Conservation (phyloP, 2,113 vertebrate genomes). For the Ondatra zibethicus region DNA sequence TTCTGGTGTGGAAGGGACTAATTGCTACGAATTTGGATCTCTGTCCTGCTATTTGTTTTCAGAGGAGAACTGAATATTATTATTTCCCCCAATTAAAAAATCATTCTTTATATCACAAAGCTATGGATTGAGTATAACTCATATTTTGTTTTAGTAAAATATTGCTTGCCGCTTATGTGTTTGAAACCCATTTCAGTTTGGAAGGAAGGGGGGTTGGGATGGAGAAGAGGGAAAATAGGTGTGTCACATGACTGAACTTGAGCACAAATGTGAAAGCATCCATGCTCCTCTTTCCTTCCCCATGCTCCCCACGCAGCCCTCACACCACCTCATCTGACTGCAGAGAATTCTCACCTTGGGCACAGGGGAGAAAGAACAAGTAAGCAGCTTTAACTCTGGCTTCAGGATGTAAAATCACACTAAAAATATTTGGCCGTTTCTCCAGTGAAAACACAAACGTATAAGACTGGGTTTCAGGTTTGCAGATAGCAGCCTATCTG, state of each 20-base stretch:
- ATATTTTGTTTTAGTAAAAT: neutral
- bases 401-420: neutral
- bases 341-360: neutral
- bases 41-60: conserved; percentile 4
- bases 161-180: neutral
- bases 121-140: neutral
- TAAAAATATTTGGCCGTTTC: neutral
- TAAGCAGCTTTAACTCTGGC: neutral
- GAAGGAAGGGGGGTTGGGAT: neutral
- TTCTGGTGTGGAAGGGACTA: conserved; percentile 57
- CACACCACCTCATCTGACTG: neutral
- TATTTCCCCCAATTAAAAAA: neutral
- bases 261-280: neutral
- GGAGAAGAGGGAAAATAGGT: neutral
- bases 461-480: neutral
- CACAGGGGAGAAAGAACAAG: neutral
- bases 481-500: neutral
- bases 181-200: neutral
- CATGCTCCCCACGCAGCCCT: neutral
- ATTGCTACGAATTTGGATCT: conserved; percentile 47
- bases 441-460: neutral
- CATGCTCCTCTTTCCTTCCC: rapidly evolving
- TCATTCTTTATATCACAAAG: neutral
- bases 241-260: neutral
- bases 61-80: neutral